Base-by-base conservation (phyloP, 2,797 vertebrate species). In the Rhabdophis nuchalis region DNA sequence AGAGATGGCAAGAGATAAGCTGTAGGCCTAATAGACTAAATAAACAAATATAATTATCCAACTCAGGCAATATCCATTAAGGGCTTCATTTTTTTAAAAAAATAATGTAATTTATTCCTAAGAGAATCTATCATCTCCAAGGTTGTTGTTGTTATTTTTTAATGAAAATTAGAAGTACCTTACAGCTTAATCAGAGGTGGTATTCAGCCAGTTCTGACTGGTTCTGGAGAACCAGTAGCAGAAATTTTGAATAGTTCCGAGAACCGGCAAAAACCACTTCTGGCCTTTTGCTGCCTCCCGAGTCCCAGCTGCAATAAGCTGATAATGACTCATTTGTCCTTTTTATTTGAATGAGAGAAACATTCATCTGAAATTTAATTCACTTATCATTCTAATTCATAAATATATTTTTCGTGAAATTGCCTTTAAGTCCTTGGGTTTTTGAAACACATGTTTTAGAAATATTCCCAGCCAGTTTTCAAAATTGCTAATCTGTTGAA, bases 401-500 rank as follows among this genome's bases (percentile, higher is more conserved):
- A 85, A 91, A 91, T 94, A 92, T 97, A 96, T 95, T 98, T 98
- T 98, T 98, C 97, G 98, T 98, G 95, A 98, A 98, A 95, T 94
- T 61, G 97, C 97, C 72, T 96, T 98, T 96, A 60, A 98, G 95
- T 94, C 97, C 96, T 97, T 98, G 88, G 98, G 98, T 93, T 98
- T 97, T 90, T 98, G 97, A 97, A 98, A 98, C 91, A 97, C 97
- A 94, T 98, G 95, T 95, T 98, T 98, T 95, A 98, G 97, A 94
- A 98, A 97, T 29, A 98, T 98, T 93, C 97, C 97, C 93, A 98
- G 96, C 32, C 98, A 97, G 94, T 98, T 97, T 96, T 98, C 98
- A 94, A 98, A 98, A 95, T 98, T 97, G 96, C 95, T 97, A 96
- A 97, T 98, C 96, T 98, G 97, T 91, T 98, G 97, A 96, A 98